Percentiles rank a stretch among this genome's conserved stretches.
phyloP scores from a whole-genome alignment of 2,888 invertebrate genomes.

The Pyrocoelia pectoralis region DNA sequence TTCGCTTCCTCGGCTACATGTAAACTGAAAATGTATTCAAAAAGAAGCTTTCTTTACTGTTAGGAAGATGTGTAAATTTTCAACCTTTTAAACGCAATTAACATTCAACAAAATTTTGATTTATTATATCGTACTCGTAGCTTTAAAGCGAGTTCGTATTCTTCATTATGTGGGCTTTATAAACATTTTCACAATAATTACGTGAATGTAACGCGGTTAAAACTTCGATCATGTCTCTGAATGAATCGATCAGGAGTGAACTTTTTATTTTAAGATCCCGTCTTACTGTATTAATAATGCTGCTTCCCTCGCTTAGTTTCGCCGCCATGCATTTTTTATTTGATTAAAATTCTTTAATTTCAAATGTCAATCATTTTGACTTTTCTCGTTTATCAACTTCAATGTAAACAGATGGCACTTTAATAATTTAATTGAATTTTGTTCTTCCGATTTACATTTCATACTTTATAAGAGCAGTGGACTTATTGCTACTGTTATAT shows the following conservation, averaged over 20 bases:
- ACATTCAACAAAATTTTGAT: background rate
- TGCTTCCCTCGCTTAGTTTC: conserved; percentile 46
- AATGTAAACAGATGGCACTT: conserved; percentile 38
- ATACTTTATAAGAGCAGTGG: conserved; percentile 7
- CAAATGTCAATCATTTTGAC: conserved; percentile 50
- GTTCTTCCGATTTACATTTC: conserved; percentile 24
- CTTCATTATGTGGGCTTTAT: background rate
- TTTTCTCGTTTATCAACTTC: conserved; percentile 40
- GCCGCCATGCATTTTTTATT: conserved; percentile 47
- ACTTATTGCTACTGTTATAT: no score
- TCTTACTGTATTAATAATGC: conserved; percentile 39
- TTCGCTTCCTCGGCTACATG: conserved; percentile 22
- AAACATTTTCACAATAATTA: background rate
- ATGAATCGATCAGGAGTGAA: conserved; percentile 16
- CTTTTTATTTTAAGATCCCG: conserved; percentile 18
- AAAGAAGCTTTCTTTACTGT: conserved; percentile 12
- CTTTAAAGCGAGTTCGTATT: background rate
- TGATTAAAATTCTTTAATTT: conserved; percentile 55
- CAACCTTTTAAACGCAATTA: background rate
- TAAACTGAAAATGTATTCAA: conserved; percentile 22
- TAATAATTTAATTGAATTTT: conserved; percentile 34
- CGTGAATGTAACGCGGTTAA: background rate
- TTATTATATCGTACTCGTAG: background rate
- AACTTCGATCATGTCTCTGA: no score
- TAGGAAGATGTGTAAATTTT: background rate